Base-by-base conservation (phyloP, 1,140 invertebrate species). In the Trigoniulus corallinus region DNA sequence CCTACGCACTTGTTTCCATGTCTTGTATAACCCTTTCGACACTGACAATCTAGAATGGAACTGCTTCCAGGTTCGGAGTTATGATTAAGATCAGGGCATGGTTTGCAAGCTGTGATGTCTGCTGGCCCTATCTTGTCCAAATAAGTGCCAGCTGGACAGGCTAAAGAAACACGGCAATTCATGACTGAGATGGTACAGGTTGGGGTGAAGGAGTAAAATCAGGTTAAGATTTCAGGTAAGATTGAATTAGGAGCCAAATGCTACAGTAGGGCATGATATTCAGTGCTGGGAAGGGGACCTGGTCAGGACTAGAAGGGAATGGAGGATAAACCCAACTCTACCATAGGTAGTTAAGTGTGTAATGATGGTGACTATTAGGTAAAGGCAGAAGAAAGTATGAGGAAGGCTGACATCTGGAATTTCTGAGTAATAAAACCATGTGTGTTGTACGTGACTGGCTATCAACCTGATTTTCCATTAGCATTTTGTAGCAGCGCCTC, bases 61-160 rank as follows among this genome's bases (percentile, higher is more conserved):
- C 71, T 70, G 13, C 75, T 72, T 18, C 74, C 76, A 1, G 64
- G 53, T 7, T 63, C 46, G 2, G 76, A 78, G 2, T 71, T 64
- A 54, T 81, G 79, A 61, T 81, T 74, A 3, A 67, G 57, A 63
- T 80, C 78, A 0, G 80, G 79, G 63, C 80, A 82, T 1, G 72
- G 67, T 3, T 61, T 58, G 59, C 80, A 82, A 0, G 68, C 60
- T 57, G 34, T 64, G 57, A 71, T 66, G 61, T 78, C 74, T 0
- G 72, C 73, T 1, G 70, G 67, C 4, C 61, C 64, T 34, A 60
- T 62, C 4, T 57, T 59, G 12, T 65, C 59, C 43, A 70, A 69
- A 53, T 69, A 71, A 0, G 67, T 70, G 1, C 67, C 65, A 10
- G 62, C 51, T 3, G 69, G 69, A 60, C 69, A 71, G 2, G 66